Base-by-base conservation (phyloP, 1,140 invertebrate species). In the Trypoxylus dichotomus region DNA sequence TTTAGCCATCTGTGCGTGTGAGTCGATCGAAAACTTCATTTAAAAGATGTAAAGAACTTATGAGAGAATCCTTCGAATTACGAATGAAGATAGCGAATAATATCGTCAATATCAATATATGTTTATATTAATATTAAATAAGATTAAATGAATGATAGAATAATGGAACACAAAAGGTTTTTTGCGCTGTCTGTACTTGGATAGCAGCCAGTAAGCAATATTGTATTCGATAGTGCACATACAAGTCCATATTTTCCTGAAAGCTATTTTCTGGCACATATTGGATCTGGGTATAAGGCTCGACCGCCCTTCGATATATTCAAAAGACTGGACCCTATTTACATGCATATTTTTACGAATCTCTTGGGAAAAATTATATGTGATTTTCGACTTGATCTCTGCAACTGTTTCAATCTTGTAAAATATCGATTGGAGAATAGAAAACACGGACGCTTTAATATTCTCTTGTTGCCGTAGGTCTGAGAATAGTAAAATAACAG, bases 151-250 rank as follows among this genome's bases (percentile, higher is more conserved):
- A 13, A 58, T 13, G 15, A 21, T n/a, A n/a, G n/a, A n/a, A n/a
- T n/a, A n/a, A n/a, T n/a, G n/a, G n/a, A 58, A 13, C 15, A 13
- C 21, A 27, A 68, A 10, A 1, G 7, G 6, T 8, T 68, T 68
- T 68, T 68, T 29, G 24, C 60, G 1, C 27, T 24, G 79, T 60
- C 71, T 75, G 79, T 79, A 78, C 74, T 32, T 72, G 78, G 78
- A 76, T 76, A 72, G 41, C 74, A 79, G 78, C 79, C 80, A 80
- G 80, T 81, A 80, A 78, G 78, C 81, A 81, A 81, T 81, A 81
- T 81, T 81, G 81, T 77, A 58, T 80, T 42, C 75, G 79, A 74
- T 41, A 79, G 76, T 71, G 76, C 60, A 72, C 78, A 79, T 75
- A 54, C 58, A 68, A 77, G 43, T 79, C 79, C 79, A 79, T 79